These are phyloP conservation scores for Odontomachus brunneus DNA, from an alignment of 1,140 invertebrate species.

Conservation along the genomic window DNA sequence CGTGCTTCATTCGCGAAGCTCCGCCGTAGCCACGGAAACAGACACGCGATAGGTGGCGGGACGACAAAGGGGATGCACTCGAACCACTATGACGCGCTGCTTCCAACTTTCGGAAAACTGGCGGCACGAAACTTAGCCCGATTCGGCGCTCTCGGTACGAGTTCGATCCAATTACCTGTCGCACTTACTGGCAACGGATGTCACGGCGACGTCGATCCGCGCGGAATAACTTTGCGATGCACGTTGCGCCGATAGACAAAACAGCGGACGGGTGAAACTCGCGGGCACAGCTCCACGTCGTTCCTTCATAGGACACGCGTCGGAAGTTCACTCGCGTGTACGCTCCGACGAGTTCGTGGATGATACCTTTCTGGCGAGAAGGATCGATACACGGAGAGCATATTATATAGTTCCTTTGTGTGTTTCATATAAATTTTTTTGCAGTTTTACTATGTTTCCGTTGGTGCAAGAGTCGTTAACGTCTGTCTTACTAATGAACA, in stretches of 20 bases:
- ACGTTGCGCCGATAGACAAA: neutral
- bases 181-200: neutral
- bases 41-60: neutral
- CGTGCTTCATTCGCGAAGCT: slow-evolving; percentile 16
- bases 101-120: slow-evolving; percentile 15
- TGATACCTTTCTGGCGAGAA: too few species aligned
- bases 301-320: neutral
- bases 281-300: neutral
- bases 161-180: slow-evolving; percentile 26
- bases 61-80: too few species aligned
- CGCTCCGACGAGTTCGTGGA: too few species aligned
- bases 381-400: too few species aligned
- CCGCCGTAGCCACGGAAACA: slow-evolving; percentile 11
- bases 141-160: neutral
- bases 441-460: too few species aligned
- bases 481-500: too few species aligned
- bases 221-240: neutral
- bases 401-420: too few species aligned
- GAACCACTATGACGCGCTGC: too few species aligned
- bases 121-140: slow-evolving; percentile 8
- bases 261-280: neutral
- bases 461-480: too few species aligned
- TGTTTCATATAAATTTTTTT: too few species aligned
- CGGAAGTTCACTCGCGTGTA: neutral
- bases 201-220: slow-evolving; percentile 5